Percentiles rank a stretch among this genome's conserved stretches.
Evolutionary conservation across 2,888 invertebrate species (phyloP).

Genomic region (Euproctis similis): DNA sequence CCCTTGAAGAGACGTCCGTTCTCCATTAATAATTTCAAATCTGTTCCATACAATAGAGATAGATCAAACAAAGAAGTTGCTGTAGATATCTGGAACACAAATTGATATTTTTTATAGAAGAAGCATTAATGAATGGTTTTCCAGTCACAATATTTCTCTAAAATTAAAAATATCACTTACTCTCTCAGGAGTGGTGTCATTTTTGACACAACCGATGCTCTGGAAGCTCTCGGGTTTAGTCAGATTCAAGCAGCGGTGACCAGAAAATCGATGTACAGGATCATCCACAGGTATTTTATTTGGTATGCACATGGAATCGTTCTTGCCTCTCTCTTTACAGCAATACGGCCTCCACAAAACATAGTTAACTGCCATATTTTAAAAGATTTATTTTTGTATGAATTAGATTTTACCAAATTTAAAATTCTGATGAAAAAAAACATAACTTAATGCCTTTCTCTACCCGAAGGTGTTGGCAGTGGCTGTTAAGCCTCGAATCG

Average conservation of each 20-base stretch:
- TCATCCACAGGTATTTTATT: slow-evolving; percentile 37
- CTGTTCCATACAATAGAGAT: slow-evolving; percentile 28
- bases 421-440: too few relatives aligned
- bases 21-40: slow-evolving; percentile 10
- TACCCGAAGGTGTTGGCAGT: too few relatives aligned
- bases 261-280: slow-evolving; percentile 40
- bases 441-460: too few relatives aligned
- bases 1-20: slow-evolving; percentile 26
- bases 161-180: slow-evolving; percentile 28
- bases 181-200: slow-evolving; percentile 32
- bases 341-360: slow-evolving; percentile 38
- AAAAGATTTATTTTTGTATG: too few relatives aligned
- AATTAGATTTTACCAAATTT: too few relatives aligned
- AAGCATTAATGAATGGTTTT: too few relatives aligned
- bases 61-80: slow-evolving; percentile 32
- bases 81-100: slow-evolving; percentile 29
- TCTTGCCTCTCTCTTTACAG: slow-evolving; percentile 29
- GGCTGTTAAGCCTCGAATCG: too few relatives aligned
- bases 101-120: too few relatives aligned
- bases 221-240: slow-evolving; percentile 41
- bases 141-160: too few relatives aligned
- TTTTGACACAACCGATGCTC: slow-evolving; percentile 32
- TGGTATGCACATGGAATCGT: slow-evolving; percentile 28
- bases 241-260: slow-evolving; percentile 36
- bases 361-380: slow-evolving; percentile 33